Evolutionary conservation across 1,140 invertebrate genomes (phyloP), one percentile per base, ranked within the genome.

Genomic region (Trichoplusia ni): DNA sequence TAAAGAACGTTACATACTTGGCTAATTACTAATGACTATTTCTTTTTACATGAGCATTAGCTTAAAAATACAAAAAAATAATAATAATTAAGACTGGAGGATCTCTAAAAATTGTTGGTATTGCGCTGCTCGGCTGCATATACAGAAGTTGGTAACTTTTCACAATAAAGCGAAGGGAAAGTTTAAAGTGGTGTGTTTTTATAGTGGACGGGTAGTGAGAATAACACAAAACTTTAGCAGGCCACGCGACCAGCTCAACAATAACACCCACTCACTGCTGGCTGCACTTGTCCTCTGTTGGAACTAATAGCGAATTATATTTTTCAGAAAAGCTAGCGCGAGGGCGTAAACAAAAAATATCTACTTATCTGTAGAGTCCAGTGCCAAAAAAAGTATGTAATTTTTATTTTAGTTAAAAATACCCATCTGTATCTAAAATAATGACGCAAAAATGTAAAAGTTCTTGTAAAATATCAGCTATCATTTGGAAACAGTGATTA

Each of bases 171-270:
- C n/a, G n/a, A 6, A 16, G 37, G 35, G 37, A 19, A 58, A 58
- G 53, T 58, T 54, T 40, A 58, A 58, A 58, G 53, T 58, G 54
- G 25, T 31, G 23, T 58, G 54, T 58, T 58, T 58, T 58, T 58
- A 29, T 44, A 58, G 54, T 54, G 51, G 38, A 25, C 25, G 23
- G 38, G 54, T 42, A 31, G 38, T 25, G 54, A 14, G 31, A 54
- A 38, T 23, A 58, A 58, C 35, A 42, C 23, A 58, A 58, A n/a
- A 58, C 54, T 58, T 58, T 58, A 21, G 16, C 23, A 4, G 35
- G 19, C 51, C 51, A 38, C 33, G 27, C 51, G 11, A 11, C n/a
- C 14, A 11, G 4, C 33, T 9, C 23, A 19, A 54, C 35, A 54
- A 54, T 40, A 54, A 40, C 51, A 38, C 21, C 21, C 11, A 25